These are phyloP conservation scores for Lagenorhynchus albirostris DNA, from an alignment of 2,113 vertebrate genomes.

Conservation along the genomic window DNA sequence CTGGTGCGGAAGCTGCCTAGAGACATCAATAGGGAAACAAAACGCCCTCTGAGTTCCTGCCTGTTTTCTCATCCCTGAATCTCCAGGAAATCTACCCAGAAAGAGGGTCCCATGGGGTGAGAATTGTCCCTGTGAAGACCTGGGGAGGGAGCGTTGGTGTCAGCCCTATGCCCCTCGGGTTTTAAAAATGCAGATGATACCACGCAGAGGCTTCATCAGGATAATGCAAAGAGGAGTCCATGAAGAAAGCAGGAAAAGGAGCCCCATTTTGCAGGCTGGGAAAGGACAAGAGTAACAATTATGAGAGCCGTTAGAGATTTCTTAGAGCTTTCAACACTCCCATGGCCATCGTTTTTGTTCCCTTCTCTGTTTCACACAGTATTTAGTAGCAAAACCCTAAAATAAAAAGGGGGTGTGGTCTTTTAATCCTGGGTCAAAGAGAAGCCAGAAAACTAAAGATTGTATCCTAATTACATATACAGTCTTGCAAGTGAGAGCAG, in stretches of 20 bases:
- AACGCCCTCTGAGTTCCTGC: neutral
- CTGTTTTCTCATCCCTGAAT: neutral
- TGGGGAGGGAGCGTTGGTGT: neutral
- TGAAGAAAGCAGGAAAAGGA: neutral
- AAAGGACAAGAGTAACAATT: neutral
- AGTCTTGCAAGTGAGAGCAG: neutral
- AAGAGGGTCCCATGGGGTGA: neutral
- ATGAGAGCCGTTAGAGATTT: neutral
- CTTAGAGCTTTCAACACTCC: neutral
- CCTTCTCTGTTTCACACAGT: neutral
- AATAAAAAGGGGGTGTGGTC: neutral
- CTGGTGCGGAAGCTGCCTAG: neutral
- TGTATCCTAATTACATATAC: neutral
- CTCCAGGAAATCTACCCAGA: neutral
- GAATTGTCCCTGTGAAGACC: neutral
- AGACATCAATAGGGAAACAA: neutral
- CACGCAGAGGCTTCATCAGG: neutral
- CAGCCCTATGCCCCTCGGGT: neutral
- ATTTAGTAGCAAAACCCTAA: neutral
- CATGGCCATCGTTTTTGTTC: neutral
- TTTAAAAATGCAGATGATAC: neutral
- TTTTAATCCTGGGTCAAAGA: neutral
- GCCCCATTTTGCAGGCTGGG: neutral
- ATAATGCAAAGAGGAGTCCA: neutral
- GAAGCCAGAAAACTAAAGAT: neutral